Evolutionary conservation across 2,888 invertebrate genomes (phyloP).

Genomic region (Drosophila cyrtoloma): DNA sequence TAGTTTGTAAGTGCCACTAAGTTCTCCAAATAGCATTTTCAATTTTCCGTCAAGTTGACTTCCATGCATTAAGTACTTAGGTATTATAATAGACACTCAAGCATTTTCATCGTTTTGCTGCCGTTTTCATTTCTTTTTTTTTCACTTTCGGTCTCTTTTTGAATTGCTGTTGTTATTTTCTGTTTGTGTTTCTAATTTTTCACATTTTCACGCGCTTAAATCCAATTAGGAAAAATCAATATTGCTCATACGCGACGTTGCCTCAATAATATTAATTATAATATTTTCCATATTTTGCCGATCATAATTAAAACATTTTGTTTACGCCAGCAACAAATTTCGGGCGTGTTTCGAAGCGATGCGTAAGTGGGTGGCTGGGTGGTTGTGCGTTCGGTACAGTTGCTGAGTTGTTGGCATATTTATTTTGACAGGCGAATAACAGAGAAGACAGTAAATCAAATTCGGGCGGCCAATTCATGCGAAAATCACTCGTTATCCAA

Average conservation of each 20-base stretch:
- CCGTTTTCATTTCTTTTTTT: not conserved
- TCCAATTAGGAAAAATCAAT: slow-evolving; percentile 77
- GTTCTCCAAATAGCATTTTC: not conserved
- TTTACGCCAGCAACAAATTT: slow-evolving; percentile 36
- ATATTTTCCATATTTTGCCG: slow-evolving; percentile 27
- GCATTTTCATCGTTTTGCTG: slow-evolving; percentile 35
- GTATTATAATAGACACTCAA: slow-evolving; percentile 44
- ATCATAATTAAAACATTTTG: slow-evolving; percentile 66
- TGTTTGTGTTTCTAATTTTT: slow-evolving; percentile 41
- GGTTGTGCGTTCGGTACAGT: not conserved
- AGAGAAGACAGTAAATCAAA: slow-evolving; percentile 37
- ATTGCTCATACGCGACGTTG: slow-evolving; percentile 76
- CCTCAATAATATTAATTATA: slow-evolving; percentile 68
- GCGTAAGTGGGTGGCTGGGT: not conserved
- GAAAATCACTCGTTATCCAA: slow-evolving; percentile 25
- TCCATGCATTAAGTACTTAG: slow-evolving; percentile 52
- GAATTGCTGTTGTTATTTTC: slow-evolving; percentile 26
- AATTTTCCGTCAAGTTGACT: slow-evolving; percentile 27
- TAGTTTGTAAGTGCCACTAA: slow-evolving; percentile 25
- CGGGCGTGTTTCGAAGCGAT: not conserved
- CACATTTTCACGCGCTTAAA: slow-evolving; percentile 60
- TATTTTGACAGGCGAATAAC: slow-evolving; percentile 17
- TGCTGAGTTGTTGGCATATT: slow-evolving; percentile 12
- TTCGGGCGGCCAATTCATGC: slow-evolving; percentile 6
- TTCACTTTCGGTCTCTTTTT: slow-evolving; percentile 26